Evolutionary conservation across 2,888 invertebrate genomes (phyloP).

Genomic region (Eupithecia exiguata): DNA sequence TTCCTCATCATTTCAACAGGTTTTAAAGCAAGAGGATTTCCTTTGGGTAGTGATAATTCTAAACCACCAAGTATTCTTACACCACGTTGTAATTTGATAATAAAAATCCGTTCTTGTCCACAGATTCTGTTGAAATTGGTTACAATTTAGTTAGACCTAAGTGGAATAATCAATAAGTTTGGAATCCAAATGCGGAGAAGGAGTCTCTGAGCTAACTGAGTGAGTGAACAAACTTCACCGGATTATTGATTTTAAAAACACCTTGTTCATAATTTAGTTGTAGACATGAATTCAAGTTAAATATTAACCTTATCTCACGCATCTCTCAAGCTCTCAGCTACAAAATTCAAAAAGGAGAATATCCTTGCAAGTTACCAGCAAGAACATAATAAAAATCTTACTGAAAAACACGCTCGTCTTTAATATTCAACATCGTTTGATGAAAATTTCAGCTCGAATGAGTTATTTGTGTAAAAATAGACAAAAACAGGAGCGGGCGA

Average conservation of each 20-base stretch:
- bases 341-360: too few species aligned
- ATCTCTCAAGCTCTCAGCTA: too few species aligned
- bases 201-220: neutral
- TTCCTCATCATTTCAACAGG: neutral
- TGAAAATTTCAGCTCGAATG: constrained; percentile 34
- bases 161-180: neutral
- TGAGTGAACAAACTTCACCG: neutral
- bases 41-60: too few species aligned
- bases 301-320: neutral
- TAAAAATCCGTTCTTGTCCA: neutral
- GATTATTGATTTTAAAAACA: neutral
- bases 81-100: neutral
- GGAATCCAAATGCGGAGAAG: neutral
- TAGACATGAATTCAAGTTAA: neutral
- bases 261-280: neutral
- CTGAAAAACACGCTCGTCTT: neutral
- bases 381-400: neutral
- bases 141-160: neutral
- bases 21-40: neutral
- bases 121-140: neutral
- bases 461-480: constrained; percentile 30
- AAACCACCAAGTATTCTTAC: too few species aligned
- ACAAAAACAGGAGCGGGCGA: constrained; percentile 31
- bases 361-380: neutral
- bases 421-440: constrained; percentile 53